Conservation (phyloP, 2,113 vertebrate genomes). For the Illadopsis cleaveri region DNA sequence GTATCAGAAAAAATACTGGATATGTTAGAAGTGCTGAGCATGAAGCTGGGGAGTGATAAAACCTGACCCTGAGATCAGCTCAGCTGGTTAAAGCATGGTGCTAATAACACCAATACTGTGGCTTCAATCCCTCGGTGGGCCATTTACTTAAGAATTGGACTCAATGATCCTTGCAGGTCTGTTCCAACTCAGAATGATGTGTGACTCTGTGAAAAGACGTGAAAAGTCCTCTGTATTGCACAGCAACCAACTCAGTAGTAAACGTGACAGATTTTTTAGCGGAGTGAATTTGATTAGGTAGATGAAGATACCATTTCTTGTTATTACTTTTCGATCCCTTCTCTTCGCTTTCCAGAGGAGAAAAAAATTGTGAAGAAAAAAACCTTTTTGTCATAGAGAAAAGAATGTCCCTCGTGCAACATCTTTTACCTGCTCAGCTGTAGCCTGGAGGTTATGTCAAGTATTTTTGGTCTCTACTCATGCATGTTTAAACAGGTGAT, state of each 20-base stretch:
- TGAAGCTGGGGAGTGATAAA: not conserved
- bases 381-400: not conserved
- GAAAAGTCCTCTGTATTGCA: not conserved
- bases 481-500: not conserved
- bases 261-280: not conserved
- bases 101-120: not conserved
- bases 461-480: not conserved
- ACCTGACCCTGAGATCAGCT: not conserved
- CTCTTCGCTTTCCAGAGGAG: not conserved
- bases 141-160: not conserved
- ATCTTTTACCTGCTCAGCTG: not conserved
- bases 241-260: not conserved
- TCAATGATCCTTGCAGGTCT: not conserved
- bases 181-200: not conserved
- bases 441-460: not conserved
- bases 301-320: not conserved
- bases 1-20: not conserved
- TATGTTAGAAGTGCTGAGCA: not conserved
- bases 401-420: not conserved
- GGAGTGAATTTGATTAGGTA: not conserved
- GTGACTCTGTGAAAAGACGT: not conserved
- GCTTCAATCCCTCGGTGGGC: not conserved
- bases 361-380: rapidly evolving
- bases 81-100: not conserved
- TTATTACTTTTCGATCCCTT: not conserved